These are phyloP conservation scores for Lemur catta DNA, from an alignment of 2,797 vertebrate genomes.

Conservation along the genomic window DNA sequence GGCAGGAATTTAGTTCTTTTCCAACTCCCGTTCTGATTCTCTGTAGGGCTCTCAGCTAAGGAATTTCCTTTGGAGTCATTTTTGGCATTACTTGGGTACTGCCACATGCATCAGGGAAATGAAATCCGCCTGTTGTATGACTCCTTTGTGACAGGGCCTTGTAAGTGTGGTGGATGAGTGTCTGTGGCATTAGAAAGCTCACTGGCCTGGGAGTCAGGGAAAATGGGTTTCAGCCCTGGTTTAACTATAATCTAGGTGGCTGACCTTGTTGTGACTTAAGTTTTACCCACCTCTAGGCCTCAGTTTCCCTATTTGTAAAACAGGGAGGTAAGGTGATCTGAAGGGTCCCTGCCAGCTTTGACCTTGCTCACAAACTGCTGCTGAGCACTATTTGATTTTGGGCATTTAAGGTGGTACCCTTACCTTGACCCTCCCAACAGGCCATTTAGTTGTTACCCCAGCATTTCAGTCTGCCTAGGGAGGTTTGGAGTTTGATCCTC, in stretches of 20 bases:
- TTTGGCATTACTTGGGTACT: not conserved
- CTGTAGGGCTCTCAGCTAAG: conserved; percentile 44
- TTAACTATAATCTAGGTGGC: not conserved
- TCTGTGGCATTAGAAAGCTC: not conserved
- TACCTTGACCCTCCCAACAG: not conserved
- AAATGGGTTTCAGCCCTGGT: not conserved
- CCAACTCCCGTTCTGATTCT: conserved; percentile 68
- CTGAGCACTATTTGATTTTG: not conserved
- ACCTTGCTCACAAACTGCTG: not conserved
- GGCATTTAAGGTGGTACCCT: not conserved
- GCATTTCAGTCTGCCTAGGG: not conserved
- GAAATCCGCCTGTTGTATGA: not conserved
- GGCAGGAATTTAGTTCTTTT: conserved; percentile 61
- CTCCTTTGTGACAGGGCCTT: not conserved
- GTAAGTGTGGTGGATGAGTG: not conserved
- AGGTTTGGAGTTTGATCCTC: not conserved
- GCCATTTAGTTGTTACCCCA: not conserved
- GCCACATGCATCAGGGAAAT: conserved; percentile 37
- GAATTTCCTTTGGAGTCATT: conserved; percentile 65
- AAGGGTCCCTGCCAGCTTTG: not conserved
- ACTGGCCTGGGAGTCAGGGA: not conserved
- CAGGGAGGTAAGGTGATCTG: not conserved
- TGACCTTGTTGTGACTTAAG: not conserved
- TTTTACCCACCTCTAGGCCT: not conserved
- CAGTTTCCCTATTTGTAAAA: not conserved